Evolutionary conservation across 2,888 invertebrate species (phyloP), one percentile per base, ranked within the genome.

Genomic region (Noctua fimbriata): DNA sequence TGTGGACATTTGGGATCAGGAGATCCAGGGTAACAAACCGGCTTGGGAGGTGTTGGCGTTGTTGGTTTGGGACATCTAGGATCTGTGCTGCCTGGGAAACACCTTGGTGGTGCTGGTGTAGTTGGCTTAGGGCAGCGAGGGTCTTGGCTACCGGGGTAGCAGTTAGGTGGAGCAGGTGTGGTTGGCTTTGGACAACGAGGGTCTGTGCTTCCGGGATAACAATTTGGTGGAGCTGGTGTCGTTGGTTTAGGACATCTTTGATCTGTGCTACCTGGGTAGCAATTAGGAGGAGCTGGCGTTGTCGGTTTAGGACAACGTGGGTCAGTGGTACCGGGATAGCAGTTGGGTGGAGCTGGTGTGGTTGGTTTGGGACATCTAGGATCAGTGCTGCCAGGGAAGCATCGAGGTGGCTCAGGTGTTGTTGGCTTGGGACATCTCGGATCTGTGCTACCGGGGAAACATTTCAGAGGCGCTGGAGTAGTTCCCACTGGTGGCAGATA

Each of bases 1-100:
- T 92, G 92, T 10, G 94, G 95, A 69, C 95, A 95, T 4, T 90
- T 89, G 0, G 94, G 93, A 88, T 96, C 91, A 3, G 91, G 86
- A 5, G 93, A 92, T 0, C 84, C 84, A 1, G 84, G 84, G 9
- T 78, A 84, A 78, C 79, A 82, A 0, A 89, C 86, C 0, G 87
- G 84, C 2, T 73, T 60, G 1, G 55, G 24, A 24, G 47, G 44
- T 44, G 44, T 14, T 44, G 84, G 44, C 7, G 44, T 44, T 12
- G 44, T 44, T 44, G 60, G 60, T 7, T 60, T 60, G 0, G 60
- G 60, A 2, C 60, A 60, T 0, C 60, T 5, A 16, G 28, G 60
- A 1, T 60, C 60, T 7, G 16, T 16, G 2, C 60, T 60, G 3
- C 95, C 95, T 0, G 94, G 92, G 66, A 3, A 86, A 12, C 86